These are phyloP conservation scores for Raillietiella orientalis DNA, from an alignment of 2,888 invertebrate species.

Conservation along the genomic window DNA sequence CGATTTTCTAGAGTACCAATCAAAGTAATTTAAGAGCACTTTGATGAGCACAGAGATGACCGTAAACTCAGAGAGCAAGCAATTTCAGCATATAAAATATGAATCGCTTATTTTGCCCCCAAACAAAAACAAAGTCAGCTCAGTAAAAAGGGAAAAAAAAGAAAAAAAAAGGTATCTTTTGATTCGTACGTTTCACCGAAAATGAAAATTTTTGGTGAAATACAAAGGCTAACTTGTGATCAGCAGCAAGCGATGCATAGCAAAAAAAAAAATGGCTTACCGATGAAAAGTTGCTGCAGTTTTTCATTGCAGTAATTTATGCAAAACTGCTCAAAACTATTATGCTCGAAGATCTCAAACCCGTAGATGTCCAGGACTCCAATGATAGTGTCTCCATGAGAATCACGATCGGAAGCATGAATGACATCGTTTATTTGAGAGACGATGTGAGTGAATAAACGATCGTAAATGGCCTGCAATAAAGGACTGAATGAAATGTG, in stretches of 20 bases:
- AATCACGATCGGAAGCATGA: constrained; percentile 23
- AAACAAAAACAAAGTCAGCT: background rate
- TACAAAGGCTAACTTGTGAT: background rate
- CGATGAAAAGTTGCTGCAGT: constrained; percentile 83
- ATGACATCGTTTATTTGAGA: constrained; percentile 68
- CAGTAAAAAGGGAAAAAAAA: constrained; percentile 9
- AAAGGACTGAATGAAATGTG: constrained; percentile 4
- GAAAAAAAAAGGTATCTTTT: constrained; percentile 1
- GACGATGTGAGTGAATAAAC: constrained; percentile 81
- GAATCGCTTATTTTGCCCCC: background rate
- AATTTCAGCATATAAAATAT: no score
- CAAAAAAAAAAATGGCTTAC: constrained; percentile 17
- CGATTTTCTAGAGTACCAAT: background rate
- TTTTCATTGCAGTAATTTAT: constrained; percentile 99
- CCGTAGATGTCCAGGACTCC: constrained; percentile 96
- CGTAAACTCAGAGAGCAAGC: background rate
- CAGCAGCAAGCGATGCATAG: background rate
- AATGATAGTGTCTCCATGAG: constrained; percentile 26
- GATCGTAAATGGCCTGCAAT: constrained; percentile 52
- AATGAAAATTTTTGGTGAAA: constrained; percentile 1
- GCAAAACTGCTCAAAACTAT: constrained; percentile 95
- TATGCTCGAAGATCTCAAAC: constrained; percentile 87
- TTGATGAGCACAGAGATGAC: background rate
- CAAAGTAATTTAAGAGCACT: background rate
- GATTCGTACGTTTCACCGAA: constrained; percentile 1